Base-by-base conservation (phyloP, 1,140 invertebrate species). In the Physella acuta region DNA sequence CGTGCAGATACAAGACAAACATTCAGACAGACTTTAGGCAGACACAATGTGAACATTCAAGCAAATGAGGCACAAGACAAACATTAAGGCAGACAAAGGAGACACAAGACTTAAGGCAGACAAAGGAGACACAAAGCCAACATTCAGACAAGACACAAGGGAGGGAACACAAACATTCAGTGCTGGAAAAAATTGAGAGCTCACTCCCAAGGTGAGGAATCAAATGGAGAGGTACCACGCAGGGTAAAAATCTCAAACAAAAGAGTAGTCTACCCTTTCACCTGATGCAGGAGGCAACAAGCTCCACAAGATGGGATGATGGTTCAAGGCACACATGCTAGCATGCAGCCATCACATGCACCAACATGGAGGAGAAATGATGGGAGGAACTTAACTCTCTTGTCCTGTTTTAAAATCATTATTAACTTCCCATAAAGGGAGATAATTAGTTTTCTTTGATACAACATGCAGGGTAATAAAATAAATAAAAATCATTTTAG, bases 261-360 rank as follows among this genome's bases (percentile, higher is more conserved):
- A n/a, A n/a, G n/a, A n/a, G 59, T 55, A 55, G 39, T 60, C 44
- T 51, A 67, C 55, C 51, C 30, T 55, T 33, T 55, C 34, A 39
- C 44, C 30, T 69, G 39, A 63, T 61, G 58, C 34, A 24, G 26
- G 61, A 60, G 67, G 62, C 58, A 70, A 52, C 34, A 36, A 24
- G 44, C 53, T 61, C 58, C 65, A n/a, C n/a, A n/a, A n/a, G n/a
- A n/a, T n/a, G n/a, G n/a, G n/a, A n/a, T n/a, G n/a, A n/a, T n/a
- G n/a, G n/a, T n/a, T n/a, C n/a, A n/a, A n/a, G n/a, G n/a, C n/a
- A n/a, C n/a, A n/a, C n/a, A n/a, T n/a, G n/a, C n/a, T n/a, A n/a
- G n/a, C n/a, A n/a, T n/a, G n/a, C n/a, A n/a, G n/a, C n/a, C n/a
- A n/a, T n/a, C n/a, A n/a, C n/a, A n/a, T n/a, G n/a, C n/a, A n/a